Base-by-base conservation (phyloP, 1,140 invertebrate species). In the Drosophila sucinea region DNA sequence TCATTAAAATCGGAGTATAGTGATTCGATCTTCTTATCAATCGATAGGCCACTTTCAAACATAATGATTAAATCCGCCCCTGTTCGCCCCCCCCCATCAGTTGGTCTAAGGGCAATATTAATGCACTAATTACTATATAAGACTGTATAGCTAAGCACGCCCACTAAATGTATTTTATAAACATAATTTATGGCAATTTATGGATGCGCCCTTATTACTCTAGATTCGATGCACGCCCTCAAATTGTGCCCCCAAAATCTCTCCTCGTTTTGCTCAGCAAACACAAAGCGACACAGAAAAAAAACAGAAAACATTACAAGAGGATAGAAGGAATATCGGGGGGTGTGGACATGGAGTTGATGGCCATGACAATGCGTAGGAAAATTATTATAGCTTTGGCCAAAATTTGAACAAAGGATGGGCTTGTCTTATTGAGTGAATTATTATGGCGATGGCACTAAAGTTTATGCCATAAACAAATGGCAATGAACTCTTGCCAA, bases 381-480 rank as follows among this genome's bases (percentile, higher is more conserved):
- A 85, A 81, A 78, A 85, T 86, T 72, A 81, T 70, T 60, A 68
- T 87, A 56, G 71, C 67, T 63, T 77, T 82, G 82, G 25, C 82
- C 82, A 82, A 85, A 85, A 85, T 76, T 85, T 79, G 68, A 87
- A 82, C 83, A 85, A 85, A 76, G 79, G 51, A 66, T 60, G 60
- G 60, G 60, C 79, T 73, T 57, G 64, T 66, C 66, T 69, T 61
- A 51, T 73, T 69, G 40, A 60, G 44, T 70, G 68, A 79, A 35
- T 76, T 75, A 79, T 79, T 69, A 57, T 67, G 47, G 58, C 25
- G 33, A 35, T 23, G 27, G 38, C 8, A 23, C 33, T 6, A 7
- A 69, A 82, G 82, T 78, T 74, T 70, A 82, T 78, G 47, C 51
- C 63, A 38, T 47, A 57, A 44, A 62, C 29, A 69, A 63, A 73